Evolutionary conservation across 2,888 invertebrate genomes (phyloP), one percentile per base, ranked within the genome.

Genomic region (Tineola bisselliella): DNA sequence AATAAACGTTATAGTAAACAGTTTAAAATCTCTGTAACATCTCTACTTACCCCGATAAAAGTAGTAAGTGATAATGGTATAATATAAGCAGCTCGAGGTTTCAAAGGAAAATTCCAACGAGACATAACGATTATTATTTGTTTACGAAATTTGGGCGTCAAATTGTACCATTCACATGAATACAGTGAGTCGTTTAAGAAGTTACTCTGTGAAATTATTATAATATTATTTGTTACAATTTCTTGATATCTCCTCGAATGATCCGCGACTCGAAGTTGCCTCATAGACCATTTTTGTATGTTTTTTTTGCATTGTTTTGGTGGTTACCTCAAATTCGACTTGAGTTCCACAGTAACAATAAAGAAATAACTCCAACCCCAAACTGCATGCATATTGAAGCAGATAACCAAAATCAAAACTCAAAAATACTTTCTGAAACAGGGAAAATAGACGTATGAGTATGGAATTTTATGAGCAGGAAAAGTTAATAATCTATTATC

Each of bases 131-230:
- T 61, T 8, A 56, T 25, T 38, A 61, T 57, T 54, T 38, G 60
- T 10, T 56, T 31, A 12, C 62, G 61, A 57, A 62, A 62, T 30
- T 33, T 58, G 1, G 62, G 62, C 4, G 61, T 48, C 11, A 62
- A 48, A 1, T 44, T 38, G 8, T 44, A 44, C 62, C 62, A 62
- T 31, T 62, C 58, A 38, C 61, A 56, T 0, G 44, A 44, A 38
- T 62, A 62, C 11, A 62, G 44, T 15, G 62, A 61, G 12, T 62
- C 61, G 25, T 61, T 61, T 8, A 62, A 17, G 19, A 61, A 59
- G 17, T n/a, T 17, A 58, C 62, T 62, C 62, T n/a, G n/a, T n/a
- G n/a, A n/a, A n/a, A n/a, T n/a, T n/a, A n/a, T n/a, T n/a, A n/a
- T n/a, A n/a, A n/a, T n/a, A n/a, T n/a, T n/a, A n/a, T n/a, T n/a